Conservation (phyloP, 1,140 invertebrate species). For the Spodoptera frugiperda region DNA sequence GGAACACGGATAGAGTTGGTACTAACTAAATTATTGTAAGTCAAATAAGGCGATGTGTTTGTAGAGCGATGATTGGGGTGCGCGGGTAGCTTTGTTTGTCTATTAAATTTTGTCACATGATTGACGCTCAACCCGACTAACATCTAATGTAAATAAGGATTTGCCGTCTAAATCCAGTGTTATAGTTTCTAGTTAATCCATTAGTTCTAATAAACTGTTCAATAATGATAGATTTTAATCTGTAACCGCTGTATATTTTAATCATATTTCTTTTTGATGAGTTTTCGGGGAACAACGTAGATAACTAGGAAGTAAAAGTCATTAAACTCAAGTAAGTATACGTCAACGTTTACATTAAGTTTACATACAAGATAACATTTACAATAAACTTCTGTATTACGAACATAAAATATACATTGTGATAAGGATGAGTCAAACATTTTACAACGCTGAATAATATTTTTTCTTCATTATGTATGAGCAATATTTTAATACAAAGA, state of each 20-base stretch:
- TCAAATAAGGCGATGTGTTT: constrained; percentile 77
- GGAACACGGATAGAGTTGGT: constrained; percentile 68
- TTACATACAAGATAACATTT: constrained; percentile 16
- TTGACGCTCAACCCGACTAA: constrained; percentile 53
- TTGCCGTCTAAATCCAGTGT: background rate
- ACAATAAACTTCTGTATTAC: constrained; percentile 29
- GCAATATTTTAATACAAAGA: constrained; percentile 45
- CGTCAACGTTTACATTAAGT: constrained; percentile 6
- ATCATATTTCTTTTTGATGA: background rate
- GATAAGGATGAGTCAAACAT: constrained; percentile 36
- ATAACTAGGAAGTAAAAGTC: constrained; percentile 16
- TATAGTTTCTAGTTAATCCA: background rate
- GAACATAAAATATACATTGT: constrained; percentile 38
- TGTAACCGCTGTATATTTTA: too few species aligned
- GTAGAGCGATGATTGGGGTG: constrained; percentile 67
- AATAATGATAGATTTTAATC: background rate
- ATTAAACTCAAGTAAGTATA: constrained; percentile 23
- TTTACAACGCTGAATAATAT: constrained; percentile 29
- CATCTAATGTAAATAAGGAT: constrained; percentile 44
- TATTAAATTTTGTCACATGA: constrained; percentile 66
- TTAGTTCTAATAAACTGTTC: constrained; percentile 5
- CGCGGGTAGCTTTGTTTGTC: constrained; percentile 59
- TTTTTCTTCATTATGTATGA: constrained; percentile 24
- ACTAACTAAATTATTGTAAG: constrained; percentile 75
- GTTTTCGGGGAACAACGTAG: background rate